Conservation (phyloP, 2,888 invertebrate genomes). For the Mantis religiosa region DNA sequence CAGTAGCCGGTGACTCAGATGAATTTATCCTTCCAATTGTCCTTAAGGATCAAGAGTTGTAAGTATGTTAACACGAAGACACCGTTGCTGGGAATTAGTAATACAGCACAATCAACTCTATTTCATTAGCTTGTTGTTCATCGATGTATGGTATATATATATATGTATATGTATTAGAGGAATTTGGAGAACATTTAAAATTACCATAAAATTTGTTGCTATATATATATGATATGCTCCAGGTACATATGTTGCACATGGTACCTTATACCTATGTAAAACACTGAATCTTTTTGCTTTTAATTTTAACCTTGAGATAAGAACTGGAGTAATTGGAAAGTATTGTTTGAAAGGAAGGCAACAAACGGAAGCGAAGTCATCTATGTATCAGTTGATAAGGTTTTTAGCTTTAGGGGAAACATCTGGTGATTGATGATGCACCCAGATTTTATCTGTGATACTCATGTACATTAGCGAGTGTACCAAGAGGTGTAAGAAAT, state of each 20-base stretch:
- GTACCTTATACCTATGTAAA: not conserved
- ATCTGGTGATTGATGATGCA: not conserved
- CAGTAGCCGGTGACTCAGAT: conserved; percentile 52
- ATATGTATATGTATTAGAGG: not conserved
- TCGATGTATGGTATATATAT: not conserved
- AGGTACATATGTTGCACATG: not conserved
- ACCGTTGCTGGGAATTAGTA: not conserved
- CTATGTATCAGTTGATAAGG: not conserved
- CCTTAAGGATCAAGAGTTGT: conserved; percentile 43
- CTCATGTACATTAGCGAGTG: not conserved
- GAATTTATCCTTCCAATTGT: conserved; percentile 56
- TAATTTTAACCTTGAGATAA: not conserved
- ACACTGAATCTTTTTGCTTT: not conserved
- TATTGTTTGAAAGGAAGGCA: not conserved
- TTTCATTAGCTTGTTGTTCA: not conserved
- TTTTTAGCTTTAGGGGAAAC: not conserved
- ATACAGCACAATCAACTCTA: not conserved
- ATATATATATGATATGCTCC: not conserved
- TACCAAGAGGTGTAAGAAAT: not conserved
- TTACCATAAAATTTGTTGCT: not conserved
- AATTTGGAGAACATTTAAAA: not conserved
- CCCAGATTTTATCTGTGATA: not conserved
- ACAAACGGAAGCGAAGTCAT: not conserved
- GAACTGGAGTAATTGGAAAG: not conserved
- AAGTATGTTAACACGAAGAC: not conserved